Evolutionary conservation across 2,797 vertebrate species (phyloP), one percentile per base, ranked within the genome.

Genomic region (Sebastes vulpes): DNA sequence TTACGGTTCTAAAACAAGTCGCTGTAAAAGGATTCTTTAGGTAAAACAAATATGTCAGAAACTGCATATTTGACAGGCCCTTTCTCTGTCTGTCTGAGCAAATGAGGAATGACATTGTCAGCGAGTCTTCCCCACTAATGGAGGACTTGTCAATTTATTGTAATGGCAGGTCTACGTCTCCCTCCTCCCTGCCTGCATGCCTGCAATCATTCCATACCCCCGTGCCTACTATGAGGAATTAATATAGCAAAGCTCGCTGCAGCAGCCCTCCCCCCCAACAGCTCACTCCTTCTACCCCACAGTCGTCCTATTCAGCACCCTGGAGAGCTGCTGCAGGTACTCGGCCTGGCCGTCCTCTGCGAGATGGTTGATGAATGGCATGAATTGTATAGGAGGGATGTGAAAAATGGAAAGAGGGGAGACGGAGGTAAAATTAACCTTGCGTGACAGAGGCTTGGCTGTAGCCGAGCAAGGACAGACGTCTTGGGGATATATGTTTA

Each of bases 251-350:
- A 77, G 77, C 80, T 92, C n/a, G 65, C 72, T 90, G 82, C 91
- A 92, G 90, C 92, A 84, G 79, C 64, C 67, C 53, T 6, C 69
- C 63, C 72, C 74, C 74, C 84, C 57, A 7, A 7, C 78, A 4
- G 46, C 72, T 89, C 81, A 65, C 83, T 84, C 83, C 85, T 73
- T 84, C 86, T 63, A 81, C 85, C 86, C 82, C 83, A 78, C 84
- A 84, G 87, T 85, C 87, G 54, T 91, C 91, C 85, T 80, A 90
- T 96, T 95, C 95, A 96, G 95, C 93, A 96, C 95, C 95, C 94
- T 92, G 95, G 94, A 96, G 95, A 96, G 95, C 91, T 93, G 88
- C 93, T 92, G 93, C 94, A 95, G 94, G 94, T 96, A 95, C 87
- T 86, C 75, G 42, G 42, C 42, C 42, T 57, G 87, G 81, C 86